Evolutionary conservation across 2,888 invertebrate species (phyloP), one percentile per base, ranked within the genome.

Genomic region (Belgica antarctica): DNA sequence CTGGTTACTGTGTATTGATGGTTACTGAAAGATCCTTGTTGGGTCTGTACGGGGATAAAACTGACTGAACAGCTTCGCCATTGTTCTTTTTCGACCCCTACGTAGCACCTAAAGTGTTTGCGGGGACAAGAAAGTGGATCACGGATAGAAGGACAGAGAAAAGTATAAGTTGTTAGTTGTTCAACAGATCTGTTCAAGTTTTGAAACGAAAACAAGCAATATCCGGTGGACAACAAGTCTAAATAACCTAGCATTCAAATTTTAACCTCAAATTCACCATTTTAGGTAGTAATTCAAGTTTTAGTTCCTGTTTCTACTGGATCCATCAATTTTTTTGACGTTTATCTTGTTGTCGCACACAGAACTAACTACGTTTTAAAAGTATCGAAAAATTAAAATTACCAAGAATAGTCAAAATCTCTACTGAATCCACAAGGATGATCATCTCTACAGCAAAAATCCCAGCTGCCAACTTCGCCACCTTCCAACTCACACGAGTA

Each of bases 51-150:
- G 2, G 92, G 91, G 73, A 86, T 89, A 77, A 92, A 92, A 57
- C 87, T 86, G 74, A 92, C 92, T 74, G 89, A 92, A 78, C 93
- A 93, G 5, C 92, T 92, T 7, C 93, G 83, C 93, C 93, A 93
- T 77, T 93, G 92, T 71, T 90, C 89, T 8, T 83, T 82, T 1
- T 83, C 83, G 1, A 87, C 85, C 12, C 93, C 93, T 4, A 93
- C 93, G 77, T 90, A 90, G 75, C 93, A 93, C 92, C 92, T 91
- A 72, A 12, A 61, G 25, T 15, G 4, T n/a, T n/a, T n/a, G n/a
- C n/a, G n/a, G n/a, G n/a, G 15, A 8, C 22, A 41, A 15, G 52
- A 17, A 52, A 52, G 52, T 22, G 52, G 22, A n/a, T 52, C 22
- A 52, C 8, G 22, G 52, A 22, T n/a, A 52, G 22, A 19, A 52